Conservation (phyloP, 2,888 invertebrate genomes). For the Rotaria sp. region DNA sequence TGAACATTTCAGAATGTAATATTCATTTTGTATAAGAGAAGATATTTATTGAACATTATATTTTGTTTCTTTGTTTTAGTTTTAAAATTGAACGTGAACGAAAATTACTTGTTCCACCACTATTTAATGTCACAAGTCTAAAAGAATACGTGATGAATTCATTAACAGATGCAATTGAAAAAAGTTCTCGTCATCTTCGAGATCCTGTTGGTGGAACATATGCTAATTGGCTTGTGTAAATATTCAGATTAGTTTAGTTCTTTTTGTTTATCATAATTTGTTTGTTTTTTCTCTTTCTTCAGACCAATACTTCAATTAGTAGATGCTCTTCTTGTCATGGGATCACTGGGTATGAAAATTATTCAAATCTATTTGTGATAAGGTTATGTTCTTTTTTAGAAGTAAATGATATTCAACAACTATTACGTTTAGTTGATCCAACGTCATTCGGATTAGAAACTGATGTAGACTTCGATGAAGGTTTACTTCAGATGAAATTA, state of each 20-base stretch:
- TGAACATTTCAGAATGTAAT: too few species aligned
- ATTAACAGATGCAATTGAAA: constrained; percentile 34
- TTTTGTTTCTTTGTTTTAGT: neutral
- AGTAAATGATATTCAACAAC: constrained; percentile 81
- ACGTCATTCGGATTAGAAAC: constrained; percentile 71
- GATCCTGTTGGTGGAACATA: constrained; percentile 95
- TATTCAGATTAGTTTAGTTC: constrained; percentile 43
- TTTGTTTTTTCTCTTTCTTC: constrained; percentile 44
- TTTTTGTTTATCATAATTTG: neutral
- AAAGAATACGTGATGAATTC: constrained; percentile 38
- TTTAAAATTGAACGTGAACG: constrained; percentile 23
- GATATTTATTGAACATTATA: neutral
- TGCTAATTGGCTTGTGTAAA: constrained; percentile 85
- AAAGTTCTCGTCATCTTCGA: constrained; percentile 87
- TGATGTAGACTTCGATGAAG: constrained; percentile 66
- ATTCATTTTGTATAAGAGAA: neutral
- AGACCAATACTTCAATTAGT: constrained; percentile 88
- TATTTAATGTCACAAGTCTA: constrained; percentile 30
- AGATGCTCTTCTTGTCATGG: constrained; percentile 85
- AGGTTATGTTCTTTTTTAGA: constrained; percentile 47
- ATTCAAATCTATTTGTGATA: neutral
- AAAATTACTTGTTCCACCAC: constrained; percentile 34
- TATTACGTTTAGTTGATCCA: constrained; percentile 89
- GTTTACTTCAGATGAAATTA: constrained; percentile 89
- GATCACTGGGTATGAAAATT: constrained; percentile 64